A percentile compares a stretch with the other conserved stretches of the same genome.
Evolutionary conservation across 2,797 vertebrate species (phyloP).

Genomic region (Leptodactylus fallax): DNA sequence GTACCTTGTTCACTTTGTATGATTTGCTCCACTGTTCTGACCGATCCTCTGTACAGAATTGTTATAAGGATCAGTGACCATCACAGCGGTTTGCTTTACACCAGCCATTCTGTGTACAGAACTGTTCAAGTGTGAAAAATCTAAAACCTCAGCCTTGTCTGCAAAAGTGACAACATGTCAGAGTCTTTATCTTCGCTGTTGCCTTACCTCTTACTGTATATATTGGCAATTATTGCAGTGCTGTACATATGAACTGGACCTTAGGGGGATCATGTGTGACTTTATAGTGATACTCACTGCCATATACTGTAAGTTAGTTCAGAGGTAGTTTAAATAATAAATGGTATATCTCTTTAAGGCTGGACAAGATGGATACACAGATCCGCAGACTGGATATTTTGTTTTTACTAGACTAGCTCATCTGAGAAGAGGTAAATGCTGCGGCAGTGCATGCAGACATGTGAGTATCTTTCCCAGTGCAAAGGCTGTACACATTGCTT

Average conservation of each 20-base stretch:
- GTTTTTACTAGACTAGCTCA: conserved; percentile 82
- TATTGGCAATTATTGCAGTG: too few species aligned
- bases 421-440: conserved; percentile 81
- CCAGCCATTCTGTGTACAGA: background rate
- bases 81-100: too few species aligned
- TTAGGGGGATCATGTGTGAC: background rate
- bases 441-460: conserved; percentile 83
- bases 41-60: background rate
- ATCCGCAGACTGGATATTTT: conserved; percentile 79
- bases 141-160: background rate
- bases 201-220: too few species aligned
- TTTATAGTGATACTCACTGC: background rate
- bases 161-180: background rate
- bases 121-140: background rate
- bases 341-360: conserved; percentile 72
- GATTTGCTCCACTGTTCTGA: background rate
- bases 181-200: background rate
- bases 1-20: background rate
- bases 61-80: conserved; percentile 12
- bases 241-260: background rate
- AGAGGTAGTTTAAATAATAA: background rate
- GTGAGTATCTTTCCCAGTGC: conserved; percentile 74
- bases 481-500: too few species aligned
- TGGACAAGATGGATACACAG: conserved; percentile 80
- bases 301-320: background rate